These are phyloP conservation scores for Echinometra lucunter DNA, from an alignment of 53 echinoderm and acorn worm genomes.

Conservation along the genomic window DNA sequence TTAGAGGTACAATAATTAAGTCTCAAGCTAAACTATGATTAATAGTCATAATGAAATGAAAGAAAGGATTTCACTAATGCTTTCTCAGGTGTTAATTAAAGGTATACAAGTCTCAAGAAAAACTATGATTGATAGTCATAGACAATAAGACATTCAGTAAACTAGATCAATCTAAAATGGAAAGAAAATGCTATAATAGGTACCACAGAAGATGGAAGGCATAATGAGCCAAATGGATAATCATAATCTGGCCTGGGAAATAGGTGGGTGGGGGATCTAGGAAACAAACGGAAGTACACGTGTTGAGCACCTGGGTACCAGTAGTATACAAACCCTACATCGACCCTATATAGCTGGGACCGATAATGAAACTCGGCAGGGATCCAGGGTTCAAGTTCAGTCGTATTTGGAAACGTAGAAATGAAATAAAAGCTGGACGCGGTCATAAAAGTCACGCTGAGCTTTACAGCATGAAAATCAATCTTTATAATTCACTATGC, in stretches of 20 bases:
- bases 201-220: too few species aligned
- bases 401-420: not conserved
- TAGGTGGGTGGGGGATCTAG: not conserved
- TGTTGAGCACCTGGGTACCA: conserved; percentile 29
- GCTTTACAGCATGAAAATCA: not conserved
- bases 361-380: conserved; percentile 32
- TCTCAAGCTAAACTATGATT: too few species aligned
- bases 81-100: too few species aligned
- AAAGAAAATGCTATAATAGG: too few species aligned
- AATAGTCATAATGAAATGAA: too few species aligned
- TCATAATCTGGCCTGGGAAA: not conserved
- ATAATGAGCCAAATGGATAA: not conserved
- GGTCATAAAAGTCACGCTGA: conserved; percentile 30
- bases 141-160: too few species aligned
- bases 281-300: conserved; percentile 7
- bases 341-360: not conserved
- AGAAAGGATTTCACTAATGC: too few species aligned
- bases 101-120: too few species aligned
- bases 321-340: not conserved
- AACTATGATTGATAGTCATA: too few species aligned
- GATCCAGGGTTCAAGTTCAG: conserved; percentile 48
- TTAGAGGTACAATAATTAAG: not conserved
- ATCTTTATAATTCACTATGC: not conserved
- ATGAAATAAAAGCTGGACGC: not conserved
- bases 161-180: too few species aligned